Evolutionary conservation across 2,888 invertebrate genomes (phyloP).

Genomic region (Drosophila pseudotalamancana): DNA sequence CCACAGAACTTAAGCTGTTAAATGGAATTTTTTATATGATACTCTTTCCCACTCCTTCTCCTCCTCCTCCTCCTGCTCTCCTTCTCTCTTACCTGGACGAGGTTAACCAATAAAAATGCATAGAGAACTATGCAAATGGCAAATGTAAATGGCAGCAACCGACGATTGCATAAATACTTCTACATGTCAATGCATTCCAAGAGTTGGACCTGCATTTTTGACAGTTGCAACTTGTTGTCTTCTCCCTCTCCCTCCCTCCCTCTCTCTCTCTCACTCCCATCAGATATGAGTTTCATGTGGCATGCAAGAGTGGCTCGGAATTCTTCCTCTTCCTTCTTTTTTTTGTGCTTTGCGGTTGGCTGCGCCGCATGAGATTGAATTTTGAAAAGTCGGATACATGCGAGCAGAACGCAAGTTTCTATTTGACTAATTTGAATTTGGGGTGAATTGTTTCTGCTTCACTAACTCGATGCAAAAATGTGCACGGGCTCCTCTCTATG

Average conservation of each 20-base stretch:
- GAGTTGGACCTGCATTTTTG: constrained; percentile 64
- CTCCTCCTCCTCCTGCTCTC: neutral
- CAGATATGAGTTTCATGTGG: constrained; percentile 24
- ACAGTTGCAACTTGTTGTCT: constrained; percentile 66
- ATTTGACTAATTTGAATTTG: constrained; percentile 66
- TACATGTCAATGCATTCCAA: constrained; percentile 63
- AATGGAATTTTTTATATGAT: constrained; percentile 59
- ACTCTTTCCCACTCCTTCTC: neutral
- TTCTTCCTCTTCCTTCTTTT: too few relatives aligned
- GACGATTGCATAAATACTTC: constrained; percentile 59
- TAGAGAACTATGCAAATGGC: constrained; percentile 69
- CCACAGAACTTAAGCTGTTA: constrained; percentile 54
- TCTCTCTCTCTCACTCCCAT: neutral
- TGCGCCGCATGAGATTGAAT: constrained; percentile 60
- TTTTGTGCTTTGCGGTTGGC: constrained; percentile 51
- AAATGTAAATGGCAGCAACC: constrained; percentile 66
- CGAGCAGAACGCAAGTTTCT: constrained; percentile 54
- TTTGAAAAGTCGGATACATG: constrained; percentile 45
- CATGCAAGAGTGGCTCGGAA: constrained; percentile 49
- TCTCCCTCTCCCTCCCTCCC: neutral
- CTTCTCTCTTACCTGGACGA: constrained; percentile 4
- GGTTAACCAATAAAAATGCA: constrained; percentile 68
- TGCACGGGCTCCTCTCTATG: constrained; percentile 1
- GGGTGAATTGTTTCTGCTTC: constrained; percentile 48
- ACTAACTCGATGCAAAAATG: constrained; percentile 41